phyloP scores from a whole-genome alignment of 2,797 vertebrate genomes.

The Cirrhinus mrigala region DNA sequence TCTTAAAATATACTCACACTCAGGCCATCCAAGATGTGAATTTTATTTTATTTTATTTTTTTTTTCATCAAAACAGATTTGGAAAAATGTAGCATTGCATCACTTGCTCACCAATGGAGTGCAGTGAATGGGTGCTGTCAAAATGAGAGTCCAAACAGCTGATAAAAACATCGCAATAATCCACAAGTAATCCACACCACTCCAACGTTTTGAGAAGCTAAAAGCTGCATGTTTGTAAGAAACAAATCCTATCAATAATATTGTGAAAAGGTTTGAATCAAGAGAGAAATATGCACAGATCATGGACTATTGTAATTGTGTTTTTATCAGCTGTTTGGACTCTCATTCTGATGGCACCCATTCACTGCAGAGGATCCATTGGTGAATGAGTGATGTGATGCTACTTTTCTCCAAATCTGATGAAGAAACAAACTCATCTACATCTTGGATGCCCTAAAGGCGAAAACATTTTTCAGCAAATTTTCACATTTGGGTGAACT shows the following conservation, averaged over 20 bases:
- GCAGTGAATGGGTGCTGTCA: background rate
- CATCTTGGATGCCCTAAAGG: background rate
- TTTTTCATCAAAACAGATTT: too few species aligned
- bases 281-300: background rate
- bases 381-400: background rate
- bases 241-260: background rate
- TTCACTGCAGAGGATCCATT: background rate
- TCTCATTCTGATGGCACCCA: background rate
- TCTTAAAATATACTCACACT: too few species aligned
- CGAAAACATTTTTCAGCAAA: background rate
- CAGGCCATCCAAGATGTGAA: too few species aligned
- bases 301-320: background rate
- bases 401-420: background rate
- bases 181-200: background rate
- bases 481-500: background rate
- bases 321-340: background rate
- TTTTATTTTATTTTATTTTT: too few species aligned
- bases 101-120: too few species aligned
- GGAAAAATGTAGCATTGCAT: too few species aligned
- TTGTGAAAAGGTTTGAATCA: background rate
- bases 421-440: background rate
- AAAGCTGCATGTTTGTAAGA: background rate
- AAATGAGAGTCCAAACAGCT: background rate
- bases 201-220: background rate
- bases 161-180: background rate